Evolutionary conservation across 2,797 vertebrate genomes (phyloP).

Genomic region (Enteromius viviparus): DNA sequence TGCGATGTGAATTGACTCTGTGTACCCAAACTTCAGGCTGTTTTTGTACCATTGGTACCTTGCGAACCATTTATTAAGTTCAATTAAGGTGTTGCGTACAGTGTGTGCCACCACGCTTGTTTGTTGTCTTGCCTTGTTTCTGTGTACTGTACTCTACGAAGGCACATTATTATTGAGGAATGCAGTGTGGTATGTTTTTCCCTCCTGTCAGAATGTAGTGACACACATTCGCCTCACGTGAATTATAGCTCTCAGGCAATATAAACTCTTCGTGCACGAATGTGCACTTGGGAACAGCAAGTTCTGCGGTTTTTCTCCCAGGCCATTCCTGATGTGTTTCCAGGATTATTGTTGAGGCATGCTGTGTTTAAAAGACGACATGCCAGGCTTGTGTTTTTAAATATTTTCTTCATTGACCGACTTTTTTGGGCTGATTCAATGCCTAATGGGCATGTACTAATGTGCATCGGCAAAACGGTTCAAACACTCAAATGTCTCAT

Average conservation of each 20-base stretch:
- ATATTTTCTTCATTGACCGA: background rate
- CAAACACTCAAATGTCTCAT: background rate
- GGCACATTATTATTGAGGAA: conserved; percentile 39
- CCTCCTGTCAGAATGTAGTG: conserved; percentile 37
- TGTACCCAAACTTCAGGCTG: background rate
- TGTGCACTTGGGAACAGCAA: conserved; percentile 16
- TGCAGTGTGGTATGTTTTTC: conserved; percentile 43
- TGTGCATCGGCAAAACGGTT: background rate
- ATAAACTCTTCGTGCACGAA: conserved; percentile 37
- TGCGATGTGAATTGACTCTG: background rate
- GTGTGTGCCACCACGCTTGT: conserved; percentile 4
- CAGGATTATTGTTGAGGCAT: conserved; percentile 41
- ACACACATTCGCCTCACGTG: conserved; percentile 35
- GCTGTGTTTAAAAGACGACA: conserved; percentile 16
- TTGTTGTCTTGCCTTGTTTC: background rate
- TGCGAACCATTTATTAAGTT: background rate
- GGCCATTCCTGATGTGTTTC: conserved; percentile 37
- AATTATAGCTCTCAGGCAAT: conserved; percentile 44
- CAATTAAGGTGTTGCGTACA: background rate
- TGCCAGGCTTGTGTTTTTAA: conserved; percentile 2
- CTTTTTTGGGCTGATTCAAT: background rate
- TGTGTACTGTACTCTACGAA: conserved; percentile 32
- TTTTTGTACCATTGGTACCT: conserved; percentile 8
- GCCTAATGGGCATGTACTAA: background rate
- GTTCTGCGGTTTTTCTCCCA: conserved; percentile 38